These are phyloP conservation scores for Drosophila ogumai DNA, from an alignment of 1,140 invertebrate genomes.

Conservation along the genomic window DNA sequence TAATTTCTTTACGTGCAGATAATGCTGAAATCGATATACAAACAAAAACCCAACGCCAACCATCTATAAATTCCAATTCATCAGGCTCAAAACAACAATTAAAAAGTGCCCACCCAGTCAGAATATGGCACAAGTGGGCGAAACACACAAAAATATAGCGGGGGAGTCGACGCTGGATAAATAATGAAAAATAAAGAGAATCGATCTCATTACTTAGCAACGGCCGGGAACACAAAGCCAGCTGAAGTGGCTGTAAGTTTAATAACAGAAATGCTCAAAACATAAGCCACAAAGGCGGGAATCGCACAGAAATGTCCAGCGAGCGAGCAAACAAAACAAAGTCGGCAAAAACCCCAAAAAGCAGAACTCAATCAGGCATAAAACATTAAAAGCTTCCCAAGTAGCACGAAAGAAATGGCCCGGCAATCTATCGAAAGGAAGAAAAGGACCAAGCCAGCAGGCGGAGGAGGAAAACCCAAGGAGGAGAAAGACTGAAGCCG, in stretches of 20 bases:
- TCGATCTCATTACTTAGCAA: conserved; percentile 81
- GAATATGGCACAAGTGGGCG: conserved; percentile 57
- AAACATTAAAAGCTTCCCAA: conserved; percentile 68
- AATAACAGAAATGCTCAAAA: conserved; percentile 76
- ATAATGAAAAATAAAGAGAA: conserved; percentile 43
- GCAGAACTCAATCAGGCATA: conserved; percentile 80
- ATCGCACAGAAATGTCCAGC: conserved; percentile 61
- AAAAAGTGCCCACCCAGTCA: conserved; percentile 28
- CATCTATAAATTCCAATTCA: conserved; percentile 56
- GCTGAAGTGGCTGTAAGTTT: conserved; percentile 53
- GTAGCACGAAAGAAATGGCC: conserved; percentile 48
- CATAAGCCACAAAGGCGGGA: conserved; percentile 68
- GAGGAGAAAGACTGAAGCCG: conserved; percentile 12
- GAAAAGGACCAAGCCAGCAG: background rate
- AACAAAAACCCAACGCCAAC: conserved; percentile 22
- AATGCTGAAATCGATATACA: conserved; percentile 30
- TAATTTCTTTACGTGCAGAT: background rate
- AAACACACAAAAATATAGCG: conserved; percentile 4
- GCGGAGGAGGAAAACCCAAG: background rate
- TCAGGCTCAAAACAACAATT: conserved; percentile 45
- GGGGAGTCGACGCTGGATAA: conserved; percentile 12
- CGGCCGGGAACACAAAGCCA: conserved; percentile 60
- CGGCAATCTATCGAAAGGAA: conserved; percentile 27
- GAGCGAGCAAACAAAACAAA: conserved; percentile 60
- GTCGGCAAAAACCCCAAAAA: conserved; percentile 63